phyloP scores from a whole-genome alignment of 2,113 vertebrate species.

The Myodes glareolus region DNA sequence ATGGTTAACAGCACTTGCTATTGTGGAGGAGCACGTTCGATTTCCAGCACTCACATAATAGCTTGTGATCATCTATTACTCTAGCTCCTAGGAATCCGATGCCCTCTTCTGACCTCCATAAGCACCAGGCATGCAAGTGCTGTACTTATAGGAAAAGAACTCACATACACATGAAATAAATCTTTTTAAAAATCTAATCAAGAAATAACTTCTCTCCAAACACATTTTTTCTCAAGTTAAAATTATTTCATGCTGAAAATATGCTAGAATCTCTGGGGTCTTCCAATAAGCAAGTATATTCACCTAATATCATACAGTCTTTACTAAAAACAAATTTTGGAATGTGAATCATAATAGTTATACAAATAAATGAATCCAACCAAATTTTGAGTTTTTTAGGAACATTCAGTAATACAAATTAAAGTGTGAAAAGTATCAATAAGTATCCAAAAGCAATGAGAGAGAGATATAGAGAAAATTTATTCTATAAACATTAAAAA shows the following conservation, averaged over 20 bases:
- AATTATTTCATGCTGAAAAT: not conserved
- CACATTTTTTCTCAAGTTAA: not conserved
- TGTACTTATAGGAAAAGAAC: not conserved
- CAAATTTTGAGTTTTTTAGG: not conserved
- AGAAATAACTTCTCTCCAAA: not conserved
- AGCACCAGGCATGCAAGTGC: no score
- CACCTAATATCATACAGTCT: not conserved
- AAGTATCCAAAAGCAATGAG: not conserved
- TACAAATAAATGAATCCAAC: not conserved
- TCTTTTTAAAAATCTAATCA: not conserved
- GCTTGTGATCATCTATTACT: not conserved
- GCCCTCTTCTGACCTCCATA: not conserved
- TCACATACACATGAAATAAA: not conserved
- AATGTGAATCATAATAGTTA: not conserved
- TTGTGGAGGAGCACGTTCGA: not conserved
- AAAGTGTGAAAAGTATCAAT: not conserved
- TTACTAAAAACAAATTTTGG: not conserved
- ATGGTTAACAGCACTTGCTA: not conserved
- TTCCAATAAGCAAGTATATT: not conserved
- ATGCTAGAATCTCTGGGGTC: not conserved
- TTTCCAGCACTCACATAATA: not conserved
- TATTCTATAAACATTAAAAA: not conserved
- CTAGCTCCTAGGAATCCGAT: not conserved
- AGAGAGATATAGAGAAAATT: not conserved
- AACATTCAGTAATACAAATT: conserved; percentile 15